These are phyloP conservation scores for Agapetus fuscipes DNA, from an alignment of 2,888 invertebrate genomes.

Conservation along the genomic window DNA sequence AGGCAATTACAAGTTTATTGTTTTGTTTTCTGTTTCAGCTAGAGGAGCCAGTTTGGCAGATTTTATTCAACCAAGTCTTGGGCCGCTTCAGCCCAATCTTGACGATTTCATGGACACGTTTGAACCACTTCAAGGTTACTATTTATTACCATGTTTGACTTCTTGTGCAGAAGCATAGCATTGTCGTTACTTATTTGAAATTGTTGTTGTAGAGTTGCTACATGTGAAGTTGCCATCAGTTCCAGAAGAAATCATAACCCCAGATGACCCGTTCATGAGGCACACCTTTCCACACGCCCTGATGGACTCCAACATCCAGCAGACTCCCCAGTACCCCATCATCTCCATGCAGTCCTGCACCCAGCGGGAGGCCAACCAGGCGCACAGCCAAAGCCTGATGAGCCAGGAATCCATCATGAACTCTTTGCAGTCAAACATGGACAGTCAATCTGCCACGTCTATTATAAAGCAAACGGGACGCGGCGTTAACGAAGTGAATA, in stretches of 20 bases:
- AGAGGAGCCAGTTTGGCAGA: constrained; percentile 84
- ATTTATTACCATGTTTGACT: too few species aligned
- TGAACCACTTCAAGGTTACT: constrained; percentile 69
- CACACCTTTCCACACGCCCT: constrained; percentile 14
- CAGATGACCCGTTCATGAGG: constrained; percentile 17
- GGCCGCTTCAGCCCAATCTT: constrained; percentile 92
- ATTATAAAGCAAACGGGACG: too few species aligned
- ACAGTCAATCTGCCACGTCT: too few species aligned
- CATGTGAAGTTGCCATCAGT: constrained; percentile 50
- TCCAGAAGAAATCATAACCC: constrained; percentile 42
- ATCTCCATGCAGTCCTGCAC: constrained; percentile 30
- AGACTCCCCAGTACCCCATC: constrained; percentile 32
- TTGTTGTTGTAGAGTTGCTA: constrained; percentile 45
- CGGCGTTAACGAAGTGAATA: constrained; percentile 3
- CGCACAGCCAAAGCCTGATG: constrained; percentile 21
- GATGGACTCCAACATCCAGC: constrained; percentile 20
- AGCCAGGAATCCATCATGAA: constrained; percentile 9
- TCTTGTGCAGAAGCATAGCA: too few species aligned
- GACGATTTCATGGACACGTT: constrained; percentile 91
- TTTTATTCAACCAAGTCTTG: constrained; percentile 96
- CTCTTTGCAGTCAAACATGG: constrained; percentile 4
- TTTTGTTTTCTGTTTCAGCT: constrained; percentile 43
- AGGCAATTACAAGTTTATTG: too few species aligned
- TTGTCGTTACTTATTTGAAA: too few species aligned
- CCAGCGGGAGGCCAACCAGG: constrained; percentile 25